phyloP scores from a whole-genome alignment of 2,888 invertebrate species.

The Papilio gigon region DNA sequence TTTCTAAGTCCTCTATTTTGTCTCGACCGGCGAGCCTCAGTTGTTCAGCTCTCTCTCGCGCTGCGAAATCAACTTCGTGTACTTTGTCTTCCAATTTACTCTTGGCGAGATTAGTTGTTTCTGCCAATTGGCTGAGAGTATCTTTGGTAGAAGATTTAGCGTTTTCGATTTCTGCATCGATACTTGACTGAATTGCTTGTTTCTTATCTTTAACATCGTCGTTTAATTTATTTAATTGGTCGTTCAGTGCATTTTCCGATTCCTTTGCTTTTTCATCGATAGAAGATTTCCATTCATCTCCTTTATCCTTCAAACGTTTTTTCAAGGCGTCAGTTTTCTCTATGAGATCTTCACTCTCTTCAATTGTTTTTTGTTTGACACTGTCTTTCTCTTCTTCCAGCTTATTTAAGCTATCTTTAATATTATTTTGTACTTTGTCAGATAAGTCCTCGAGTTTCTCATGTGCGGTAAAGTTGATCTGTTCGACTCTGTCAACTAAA shows the following conservation, averaged over 20 bases:
- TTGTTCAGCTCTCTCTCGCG: constrained; percentile 69
- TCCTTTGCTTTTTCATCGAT: constrained; percentile 56
- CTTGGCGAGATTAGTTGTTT: constrained; percentile 62
- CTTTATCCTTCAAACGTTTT: constrained; percentile 56
- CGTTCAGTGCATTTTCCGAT: constrained; percentile 53
- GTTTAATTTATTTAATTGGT: constrained; percentile 58
- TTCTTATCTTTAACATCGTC: constrained; percentile 55
- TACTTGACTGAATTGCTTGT: constrained; percentile 55
- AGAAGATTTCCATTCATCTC: constrained; percentile 55
- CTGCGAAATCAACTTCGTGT: constrained; percentile 67
- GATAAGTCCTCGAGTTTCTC: constrained; percentile 65
- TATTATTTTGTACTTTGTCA: constrained; percentile 58
- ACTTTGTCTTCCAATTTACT: constrained; percentile 68
- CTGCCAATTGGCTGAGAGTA: constrained; percentile 63
- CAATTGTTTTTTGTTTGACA: constrained; percentile 61
- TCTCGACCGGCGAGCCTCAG: constrained; percentile 60
- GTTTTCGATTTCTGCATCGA: constrained; percentile 56
- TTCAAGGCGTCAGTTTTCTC: constrained; percentile 56
- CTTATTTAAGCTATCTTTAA: constrained; percentile 63
- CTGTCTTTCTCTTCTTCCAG: constrained; percentile 68
- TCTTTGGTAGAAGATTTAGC: constrained; percentile 59
- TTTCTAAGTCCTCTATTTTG: constrained; percentile 57
- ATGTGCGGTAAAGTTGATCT: constrained; percentile 70
- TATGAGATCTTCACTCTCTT: constrained; percentile 59
- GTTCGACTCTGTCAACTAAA: constrained; percentile 71